These are phyloP conservation scores for Cephonodes hylas DNA, from an alignment of 2,888 invertebrate species.

Conservation along the genomic window DNA sequence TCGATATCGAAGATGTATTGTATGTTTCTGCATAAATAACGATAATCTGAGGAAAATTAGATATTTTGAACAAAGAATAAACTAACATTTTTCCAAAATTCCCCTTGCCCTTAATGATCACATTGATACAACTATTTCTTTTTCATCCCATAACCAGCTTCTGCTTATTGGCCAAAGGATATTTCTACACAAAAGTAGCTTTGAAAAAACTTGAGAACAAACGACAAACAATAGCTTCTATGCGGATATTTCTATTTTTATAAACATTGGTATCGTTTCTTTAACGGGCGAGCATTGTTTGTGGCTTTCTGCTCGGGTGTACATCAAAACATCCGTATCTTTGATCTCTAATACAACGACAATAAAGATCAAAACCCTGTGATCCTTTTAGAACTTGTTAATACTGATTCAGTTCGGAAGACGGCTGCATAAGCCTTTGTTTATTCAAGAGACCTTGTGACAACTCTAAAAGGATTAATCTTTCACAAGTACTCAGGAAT, in stretches of 20 bases:
- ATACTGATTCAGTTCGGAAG: conserved; percentile 30
- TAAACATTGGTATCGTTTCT: conserved; percentile 27
- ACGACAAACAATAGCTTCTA: not conserved
- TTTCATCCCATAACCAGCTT: not conserved
- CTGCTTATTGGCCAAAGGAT: not conserved
- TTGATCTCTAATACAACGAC: not conserved
- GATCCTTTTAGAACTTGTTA: conserved; percentile 16
- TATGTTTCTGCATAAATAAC: no score
- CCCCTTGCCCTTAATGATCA: no score
- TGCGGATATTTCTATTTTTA: conserved; percentile 25
- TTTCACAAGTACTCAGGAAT: conserved; percentile 26
- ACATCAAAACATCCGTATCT: not conserved
- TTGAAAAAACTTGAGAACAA: conserved; percentile 19
- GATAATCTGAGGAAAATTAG: no score
- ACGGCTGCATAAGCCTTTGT: conserved; percentile 35
- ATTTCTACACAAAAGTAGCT: conserved; percentile 17
- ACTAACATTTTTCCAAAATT: no score
- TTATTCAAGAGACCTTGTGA: conserved; percentile 42
- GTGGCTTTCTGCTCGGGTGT: conserved; percentile 16
- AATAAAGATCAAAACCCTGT: conserved; percentile 16
- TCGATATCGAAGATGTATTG: no score
- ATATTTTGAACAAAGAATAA: no score
- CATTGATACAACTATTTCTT: no score
- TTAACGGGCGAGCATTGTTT: conserved; percentile 22
- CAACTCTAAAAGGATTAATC: conserved; percentile 40